These are phyloP conservation scores for Agrypnia vestita DNA, from an alignment of 1,140 invertebrate genomes.

Conservation along the genomic window DNA sequence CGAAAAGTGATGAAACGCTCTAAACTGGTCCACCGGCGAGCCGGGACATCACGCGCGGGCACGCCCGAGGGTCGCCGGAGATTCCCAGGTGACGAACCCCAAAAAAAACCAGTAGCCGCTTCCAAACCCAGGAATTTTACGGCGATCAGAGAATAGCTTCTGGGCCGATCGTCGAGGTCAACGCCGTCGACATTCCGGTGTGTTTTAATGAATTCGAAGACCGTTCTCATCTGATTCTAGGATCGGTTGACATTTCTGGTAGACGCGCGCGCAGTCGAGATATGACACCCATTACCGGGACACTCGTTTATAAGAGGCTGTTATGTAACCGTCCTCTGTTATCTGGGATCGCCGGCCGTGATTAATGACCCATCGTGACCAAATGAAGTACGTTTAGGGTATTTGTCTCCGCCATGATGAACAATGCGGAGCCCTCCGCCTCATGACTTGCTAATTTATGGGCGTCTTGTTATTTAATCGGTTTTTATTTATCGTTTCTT, in stretches of 20 bases:
- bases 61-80: neutral
- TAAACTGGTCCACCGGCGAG: slow-evolving; percentile 10
- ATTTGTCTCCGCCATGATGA: slow-evolving; percentile 49
- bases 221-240: slow-evolving; percentile 21
- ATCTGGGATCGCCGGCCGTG: slow-evolving; percentile 37
- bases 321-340: slow-evolving; percentile 20
- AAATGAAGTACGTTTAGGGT: slow-evolving; percentile 43
- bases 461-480: slow-evolving; percentile 36
- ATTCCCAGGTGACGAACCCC: slow-evolving; percentile 1
- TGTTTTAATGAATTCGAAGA: slow-evolving; percentile 43
- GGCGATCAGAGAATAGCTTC: slow-evolving; percentile 36
- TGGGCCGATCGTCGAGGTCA: slow-evolving; percentile 40
- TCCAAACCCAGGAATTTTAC: slow-evolving; percentile 33
- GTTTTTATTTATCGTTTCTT: slow-evolving; percentile 22
- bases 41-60: neutral
- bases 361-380: slow-evolving; percentile 48
- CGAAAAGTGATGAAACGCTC: slow-evolving; percentile 31
- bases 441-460: slow-evolving; percentile 43
- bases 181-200: slow-evolving; percentile 45
- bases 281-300: slow-evolving; percentile 43
- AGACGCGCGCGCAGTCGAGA: slow-evolving; percentile 32
- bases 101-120: slow-evolving; percentile 47
- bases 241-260: slow-evolving; percentile 45
- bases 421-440: slow-evolving; percentile 29
- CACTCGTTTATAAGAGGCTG: slow-evolving; percentile 16